phyloP scores from a whole-genome alignment of 2,113 vertebrate species.

The Amia ocellicauda region DNA sequence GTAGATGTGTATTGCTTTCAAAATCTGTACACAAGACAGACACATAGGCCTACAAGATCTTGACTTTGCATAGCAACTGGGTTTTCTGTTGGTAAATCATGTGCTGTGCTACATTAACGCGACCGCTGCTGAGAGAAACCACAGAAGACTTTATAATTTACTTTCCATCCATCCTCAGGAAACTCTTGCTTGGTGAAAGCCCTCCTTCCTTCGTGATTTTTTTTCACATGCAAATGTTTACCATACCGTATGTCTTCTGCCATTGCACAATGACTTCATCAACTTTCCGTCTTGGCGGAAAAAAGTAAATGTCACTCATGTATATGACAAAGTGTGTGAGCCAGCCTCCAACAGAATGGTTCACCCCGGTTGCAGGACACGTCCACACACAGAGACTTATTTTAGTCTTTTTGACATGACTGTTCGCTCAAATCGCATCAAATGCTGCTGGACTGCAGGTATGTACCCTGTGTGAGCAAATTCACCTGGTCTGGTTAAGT shows the following conservation, averaged over 20 bases:
- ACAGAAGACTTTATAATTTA: slow-evolving; percentile 43
- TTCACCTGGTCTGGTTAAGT: too few relatives aligned
- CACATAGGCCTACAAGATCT: too few relatives aligned
- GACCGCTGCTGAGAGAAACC: slow-evolving; percentile 39
- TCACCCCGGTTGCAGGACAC: slow-evolving; percentile 28
- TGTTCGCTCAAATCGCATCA: slow-evolving; percentile 41
- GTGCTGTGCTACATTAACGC: slow-evolving; percentile 24
- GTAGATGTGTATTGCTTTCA: too few relatives aligned
- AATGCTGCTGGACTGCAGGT: slow-evolving; percentile 46
- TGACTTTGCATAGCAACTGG: too few relatives aligned
- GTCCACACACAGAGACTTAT: slow-evolving; percentile 28
- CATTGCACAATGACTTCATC: slow-evolving; percentile 22
- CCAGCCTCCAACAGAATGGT: slow-evolving; percentile 42
- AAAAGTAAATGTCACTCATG: slow-evolving; percentile 58
- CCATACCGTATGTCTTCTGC: slow-evolving; percentile 14
- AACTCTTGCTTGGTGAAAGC: slow-evolving; percentile 46
- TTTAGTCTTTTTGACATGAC: slow-evolving; percentile 53
- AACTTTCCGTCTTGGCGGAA: slow-evolving; percentile 58
- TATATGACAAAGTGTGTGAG: slow-evolving; percentile 43
- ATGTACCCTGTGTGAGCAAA: slow-evolving; percentile 36
- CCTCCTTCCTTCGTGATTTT: slow-evolving; percentile 24
- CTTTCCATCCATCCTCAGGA: slow-evolving; percentile 68
- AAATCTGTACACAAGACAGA: too few relatives aligned
- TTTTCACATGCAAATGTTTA: slow-evolving; percentile 41
- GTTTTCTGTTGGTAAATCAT: slow-evolving; percentile 33